Conservation (phyloP, 2,797 vertebrate species). For the Urocyon cinereoargenteus region DNA sequence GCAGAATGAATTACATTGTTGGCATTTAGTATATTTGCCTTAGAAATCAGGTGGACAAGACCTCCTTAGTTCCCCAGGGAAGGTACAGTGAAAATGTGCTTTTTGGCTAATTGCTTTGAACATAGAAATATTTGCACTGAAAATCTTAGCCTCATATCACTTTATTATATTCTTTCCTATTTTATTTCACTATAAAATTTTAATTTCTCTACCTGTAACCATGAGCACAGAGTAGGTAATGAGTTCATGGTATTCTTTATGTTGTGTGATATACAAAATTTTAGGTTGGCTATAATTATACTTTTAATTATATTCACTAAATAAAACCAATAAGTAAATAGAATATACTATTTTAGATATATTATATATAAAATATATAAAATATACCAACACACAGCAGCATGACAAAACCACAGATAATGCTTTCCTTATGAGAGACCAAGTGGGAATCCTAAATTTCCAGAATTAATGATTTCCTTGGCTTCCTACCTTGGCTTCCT, state of each 20-base stretch:
- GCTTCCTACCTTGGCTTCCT: background rate
- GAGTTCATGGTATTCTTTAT: background rate
- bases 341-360: background rate
- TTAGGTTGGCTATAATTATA: conserved; percentile 22
- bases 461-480: background rate
- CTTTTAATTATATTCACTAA: conserved; percentile 31
- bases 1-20: background rate
- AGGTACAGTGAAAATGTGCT: background rate
- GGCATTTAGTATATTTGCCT: background rate
- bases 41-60: background rate
- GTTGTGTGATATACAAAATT: background rate
- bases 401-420: conserved; percentile 20
- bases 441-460: background rate
- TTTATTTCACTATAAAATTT: conserved; percentile 51
- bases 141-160: conserved; percentile 5
- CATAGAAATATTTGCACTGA: conserved; percentile 24
- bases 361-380: background rate
- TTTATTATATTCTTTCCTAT: conserved; percentile 9
- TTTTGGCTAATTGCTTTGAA: conserved; percentile 14
- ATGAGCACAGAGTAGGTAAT: background rate
- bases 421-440: background rate
- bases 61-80: background rate
- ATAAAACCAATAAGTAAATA: conserved; percentile 2
- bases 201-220: conserved; percentile 10
- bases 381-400: background rate